Percentiles rank a stretch among this genome's conserved stretches.
Conservation (phyloP, 2,113 vertebrate genomes). For the Alectura lathami region DNA sequence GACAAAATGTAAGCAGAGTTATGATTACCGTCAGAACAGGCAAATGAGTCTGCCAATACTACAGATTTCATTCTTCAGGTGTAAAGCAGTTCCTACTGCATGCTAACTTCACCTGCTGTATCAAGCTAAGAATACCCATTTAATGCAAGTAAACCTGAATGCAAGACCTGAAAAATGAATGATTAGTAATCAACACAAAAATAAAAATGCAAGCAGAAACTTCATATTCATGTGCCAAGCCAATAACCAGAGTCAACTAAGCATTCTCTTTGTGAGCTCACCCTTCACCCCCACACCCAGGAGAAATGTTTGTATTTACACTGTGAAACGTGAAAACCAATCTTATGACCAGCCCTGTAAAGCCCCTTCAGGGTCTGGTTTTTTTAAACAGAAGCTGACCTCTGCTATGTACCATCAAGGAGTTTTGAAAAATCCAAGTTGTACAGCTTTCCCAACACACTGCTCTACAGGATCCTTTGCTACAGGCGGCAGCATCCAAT, state of each 20-base stretch:
- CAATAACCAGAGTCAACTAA: not conserved
- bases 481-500: not conserved
- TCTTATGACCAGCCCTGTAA: not conserved
- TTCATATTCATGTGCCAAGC: not conserved
- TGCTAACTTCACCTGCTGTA: not conserved
- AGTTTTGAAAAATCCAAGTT: not conserved
- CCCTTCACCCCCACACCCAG: not conserved
- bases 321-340: not conserved
- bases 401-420: not conserved
- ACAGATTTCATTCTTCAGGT: not conserved
- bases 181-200: not conserved
- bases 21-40: not conserved
- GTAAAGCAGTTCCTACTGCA: not conserved
- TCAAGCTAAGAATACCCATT: not conserved
- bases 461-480: not conserved
- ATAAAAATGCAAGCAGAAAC: not conserved
- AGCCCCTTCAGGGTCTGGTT: not conserved
- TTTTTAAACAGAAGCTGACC: not conserved
- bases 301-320: not conserved
- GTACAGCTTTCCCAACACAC: not conserved
- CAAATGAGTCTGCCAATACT: not conserved
- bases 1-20: not conserved
- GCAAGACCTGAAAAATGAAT: not conserved
- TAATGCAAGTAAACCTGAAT: not conserved
- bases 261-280: not conserved